These are phyloP conservation scores for Ptilorrhoa leucosticta DNA, from an alignment of 2,113 vertebrate species.

Conservation along the genomic window DNA sequence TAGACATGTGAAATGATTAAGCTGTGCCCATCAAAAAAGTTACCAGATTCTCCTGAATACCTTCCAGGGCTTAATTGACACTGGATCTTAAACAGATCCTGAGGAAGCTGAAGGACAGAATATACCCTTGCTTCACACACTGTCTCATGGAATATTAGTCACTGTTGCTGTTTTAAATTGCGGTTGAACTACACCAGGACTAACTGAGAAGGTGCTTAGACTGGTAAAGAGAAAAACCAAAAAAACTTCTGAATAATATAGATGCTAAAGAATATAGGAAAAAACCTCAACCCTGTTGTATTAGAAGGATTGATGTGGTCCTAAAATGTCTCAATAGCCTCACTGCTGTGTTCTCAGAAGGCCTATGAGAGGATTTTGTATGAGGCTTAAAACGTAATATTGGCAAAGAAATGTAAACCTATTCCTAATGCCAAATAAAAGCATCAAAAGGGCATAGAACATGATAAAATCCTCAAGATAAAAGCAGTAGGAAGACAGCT, in stretches of 20 bases:
- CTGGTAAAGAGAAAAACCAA: not conserved
- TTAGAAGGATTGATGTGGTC: not conserved
- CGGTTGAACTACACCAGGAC: not conserved
- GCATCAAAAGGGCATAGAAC: not conserved
- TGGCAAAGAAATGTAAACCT: not conserved
- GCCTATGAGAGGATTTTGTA: not conserved
- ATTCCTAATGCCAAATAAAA: constrained; percentile 15
- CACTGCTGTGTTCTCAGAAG: not conserved
- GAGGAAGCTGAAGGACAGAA: not conserved
- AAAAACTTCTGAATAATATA: not conserved
- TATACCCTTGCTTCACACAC: not conserved
- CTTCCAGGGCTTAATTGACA: not conserved
- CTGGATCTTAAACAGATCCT: not conserved
- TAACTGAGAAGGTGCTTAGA: not conserved
- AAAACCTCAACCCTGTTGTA: rapidly evolving
- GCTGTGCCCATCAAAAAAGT: not conserved
- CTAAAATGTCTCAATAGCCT: not conserved
- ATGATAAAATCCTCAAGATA: constrained; percentile 31
- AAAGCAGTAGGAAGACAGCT: not conserved
- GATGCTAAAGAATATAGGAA: not conserved
- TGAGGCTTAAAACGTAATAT: not conserved
- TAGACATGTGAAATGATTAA: not conserved
- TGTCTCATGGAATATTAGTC: not conserved
- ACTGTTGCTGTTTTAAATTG: not conserved
- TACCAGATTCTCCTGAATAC: not conserved